Evolutionary conservation across 1,140 invertebrate genomes (phyloP).

Genomic region (Drosophila virilis): DNA sequence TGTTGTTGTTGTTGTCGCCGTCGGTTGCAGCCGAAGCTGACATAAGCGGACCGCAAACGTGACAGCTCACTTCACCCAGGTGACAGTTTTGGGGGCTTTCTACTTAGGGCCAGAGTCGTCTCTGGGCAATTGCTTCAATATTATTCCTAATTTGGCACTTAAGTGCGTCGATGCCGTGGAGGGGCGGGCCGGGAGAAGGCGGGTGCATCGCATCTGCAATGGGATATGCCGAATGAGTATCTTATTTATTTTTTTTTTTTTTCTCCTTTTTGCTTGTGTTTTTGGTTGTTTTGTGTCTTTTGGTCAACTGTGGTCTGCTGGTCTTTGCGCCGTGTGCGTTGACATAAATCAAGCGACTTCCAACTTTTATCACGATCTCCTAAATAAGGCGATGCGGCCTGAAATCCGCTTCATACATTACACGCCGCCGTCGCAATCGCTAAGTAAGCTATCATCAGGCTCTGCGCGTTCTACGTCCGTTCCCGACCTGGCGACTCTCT

Average conservation of each 20-base stretch:
- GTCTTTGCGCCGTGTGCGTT: conserved; percentile 59
- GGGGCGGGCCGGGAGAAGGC: not conserved
- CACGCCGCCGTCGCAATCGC: conserved; percentile 60
- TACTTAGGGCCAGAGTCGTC: conserved; percentile 19
- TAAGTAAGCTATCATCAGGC: conserved; percentile 84
- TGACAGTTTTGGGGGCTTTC: conserved; percentile 64
- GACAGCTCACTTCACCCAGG: conserved; percentile 76
- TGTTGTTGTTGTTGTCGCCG: not conserved
- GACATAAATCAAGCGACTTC: conserved; percentile 84
- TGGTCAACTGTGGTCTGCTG: conserved; percentile 24
- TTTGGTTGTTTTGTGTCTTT: conserved; percentile 1
- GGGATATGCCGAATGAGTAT: conserved; percentile 23
- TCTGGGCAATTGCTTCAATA: conserved; percentile 71
- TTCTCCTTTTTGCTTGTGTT: not conserved
- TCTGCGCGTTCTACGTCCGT: conserved; percentile 16
- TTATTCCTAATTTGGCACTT: conserved; percentile 81
- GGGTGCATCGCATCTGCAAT: not conserved
- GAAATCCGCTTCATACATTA: conserved; percentile 79
- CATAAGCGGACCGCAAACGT: conserved; percentile 82
- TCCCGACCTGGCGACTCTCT: conserved; percentile 26
- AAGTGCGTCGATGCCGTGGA: conserved; percentile 33
- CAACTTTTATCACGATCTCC: conserved; percentile 84
- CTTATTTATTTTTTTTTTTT: conserved; percentile 19
- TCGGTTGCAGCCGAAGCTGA: conserved; percentile 74
- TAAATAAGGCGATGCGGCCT: conserved; percentile 82